These are phyloP conservation scores for Eleginops maclovinus DNA, from an alignment of 2,113 vertebrate species.

Conservation along the genomic window DNA sequence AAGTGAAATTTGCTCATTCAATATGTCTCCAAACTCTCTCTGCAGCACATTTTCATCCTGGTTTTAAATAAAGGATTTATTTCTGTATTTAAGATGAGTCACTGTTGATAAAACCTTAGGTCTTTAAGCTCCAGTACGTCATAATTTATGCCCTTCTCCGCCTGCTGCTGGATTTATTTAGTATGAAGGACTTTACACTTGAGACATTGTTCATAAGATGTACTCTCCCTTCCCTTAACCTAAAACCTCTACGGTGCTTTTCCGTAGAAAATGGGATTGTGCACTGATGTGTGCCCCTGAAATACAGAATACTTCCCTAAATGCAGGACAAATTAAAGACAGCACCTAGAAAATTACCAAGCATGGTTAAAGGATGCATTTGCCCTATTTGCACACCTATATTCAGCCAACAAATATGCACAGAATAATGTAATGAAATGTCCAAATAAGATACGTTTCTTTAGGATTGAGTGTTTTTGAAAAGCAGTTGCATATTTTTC, in stretches of 20 bases:
- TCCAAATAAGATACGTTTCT: too few relatives aligned
- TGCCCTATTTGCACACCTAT: background rate
- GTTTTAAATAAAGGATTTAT: background rate
- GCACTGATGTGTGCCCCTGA: too few relatives aligned
- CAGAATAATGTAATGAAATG: too few relatives aligned
- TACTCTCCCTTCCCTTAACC: background rate
- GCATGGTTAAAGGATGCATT: background rate
- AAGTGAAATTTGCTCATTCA: background rate
- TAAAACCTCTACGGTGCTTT: too few relatives aligned
- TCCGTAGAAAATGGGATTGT: too few relatives aligned
- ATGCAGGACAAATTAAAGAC: too few relatives aligned
- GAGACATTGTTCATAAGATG: background rate
- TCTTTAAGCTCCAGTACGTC: background rate
- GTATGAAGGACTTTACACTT: background rate
- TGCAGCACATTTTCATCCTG: background rate
- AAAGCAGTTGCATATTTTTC: background rate
- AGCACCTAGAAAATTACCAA: too few relatives aligned
- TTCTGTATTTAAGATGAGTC: background rate
- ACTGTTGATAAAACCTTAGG: background rate
- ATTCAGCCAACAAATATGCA: too few relatives aligned
- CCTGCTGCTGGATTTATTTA: background rate
- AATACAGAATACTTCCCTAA: too few relatives aligned
- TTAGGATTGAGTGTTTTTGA: too few relatives aligned
- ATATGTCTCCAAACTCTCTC: background rate
- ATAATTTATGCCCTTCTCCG: background rate